These are phyloP conservation scores for Epizoanthus stellaris DNA, from an alignment of 92 coral and sea anemone genomes.

Conservation along the genomic window DNA sequence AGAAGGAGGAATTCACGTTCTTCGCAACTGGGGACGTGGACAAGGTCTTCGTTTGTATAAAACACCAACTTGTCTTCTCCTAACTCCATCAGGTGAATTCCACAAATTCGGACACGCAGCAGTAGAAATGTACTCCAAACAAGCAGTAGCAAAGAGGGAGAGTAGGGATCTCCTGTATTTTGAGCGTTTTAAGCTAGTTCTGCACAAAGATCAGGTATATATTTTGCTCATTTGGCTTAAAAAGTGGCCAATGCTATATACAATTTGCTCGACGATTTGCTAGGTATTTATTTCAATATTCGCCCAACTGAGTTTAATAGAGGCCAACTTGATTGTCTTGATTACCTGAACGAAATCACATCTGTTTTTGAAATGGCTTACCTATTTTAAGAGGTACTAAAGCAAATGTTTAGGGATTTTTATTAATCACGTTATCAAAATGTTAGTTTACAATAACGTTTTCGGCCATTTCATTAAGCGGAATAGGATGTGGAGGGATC, in stretches of 20 bases:
- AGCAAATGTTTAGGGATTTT: too few species aligned
- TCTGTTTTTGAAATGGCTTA: too few species aligned
- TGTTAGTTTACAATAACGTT: too few species aligned
- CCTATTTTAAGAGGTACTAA: too few species aligned
- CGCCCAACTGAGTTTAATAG: too few species aligned
- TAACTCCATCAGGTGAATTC: conserved; percentile 70
- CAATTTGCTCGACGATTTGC: too few species aligned
- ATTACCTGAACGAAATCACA: too few species aligned
- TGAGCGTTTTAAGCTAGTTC: conserved; percentile 78
- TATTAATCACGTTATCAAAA: too few species aligned
- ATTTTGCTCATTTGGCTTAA: background rate
- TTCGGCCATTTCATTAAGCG: too few species aligned
- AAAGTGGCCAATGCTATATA: background rate
- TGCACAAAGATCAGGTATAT: conserved; percentile 72
- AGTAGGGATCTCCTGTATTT: conserved; percentile 68
- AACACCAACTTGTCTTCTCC: conserved; percentile 74
- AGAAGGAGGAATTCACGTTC: conserved; percentile 69
- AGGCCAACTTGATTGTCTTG: too few species aligned
- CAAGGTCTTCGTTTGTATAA: conserved; percentile 83
- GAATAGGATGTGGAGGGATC: too few species aligned
- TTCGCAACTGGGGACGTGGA: conserved; percentile 82
- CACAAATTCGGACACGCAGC: conserved; percentile 82
- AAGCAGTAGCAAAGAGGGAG: conserved; percentile 70
- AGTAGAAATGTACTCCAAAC: conserved; percentile 73
- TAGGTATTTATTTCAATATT: too few species aligned